Conservation (phyloP, 2,888 invertebrate genomes). For the Eudasyphora cyanicolor region DNA sequence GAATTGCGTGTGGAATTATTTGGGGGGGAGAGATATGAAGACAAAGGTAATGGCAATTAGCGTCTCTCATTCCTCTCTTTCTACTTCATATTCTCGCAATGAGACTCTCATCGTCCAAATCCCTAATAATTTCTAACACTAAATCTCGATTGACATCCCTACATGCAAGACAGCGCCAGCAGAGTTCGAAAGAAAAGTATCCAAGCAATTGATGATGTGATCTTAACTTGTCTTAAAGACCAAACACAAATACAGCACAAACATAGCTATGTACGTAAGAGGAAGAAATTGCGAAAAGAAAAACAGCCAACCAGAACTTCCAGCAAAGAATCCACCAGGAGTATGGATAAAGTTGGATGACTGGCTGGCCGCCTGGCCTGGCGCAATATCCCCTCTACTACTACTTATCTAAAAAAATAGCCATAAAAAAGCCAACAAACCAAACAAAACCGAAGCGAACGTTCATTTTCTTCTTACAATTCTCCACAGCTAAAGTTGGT, state of each 20-base stretch:
- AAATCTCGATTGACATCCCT: too few relatives aligned
- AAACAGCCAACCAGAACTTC: neutral
- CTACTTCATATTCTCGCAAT: too few relatives aligned
- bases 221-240: slow-evolving; percentile 53
- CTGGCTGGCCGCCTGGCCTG: neutral
- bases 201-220: slow-evolving; percentile 46
- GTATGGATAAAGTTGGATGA: neutral
- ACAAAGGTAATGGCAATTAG: too few relatives aligned
- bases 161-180: neutral
- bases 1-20: too few relatives aligned
- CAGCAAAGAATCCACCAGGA: slow-evolving; percentile 20
- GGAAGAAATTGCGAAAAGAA: neutral
- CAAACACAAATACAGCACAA: neutral
- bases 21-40: too few relatives aligned
- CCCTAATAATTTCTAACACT: too few relatives aligned
- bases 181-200: neutral
- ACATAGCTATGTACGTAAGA: neutral
- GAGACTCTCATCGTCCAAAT: too few relatives aligned
- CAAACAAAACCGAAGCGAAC: neutral
- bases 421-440: slow-evolving; percentile 1
- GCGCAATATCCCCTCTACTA: neutral
- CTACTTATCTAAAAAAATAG: neutral
- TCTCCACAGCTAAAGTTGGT: slow-evolving; percentile 16
- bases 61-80: too few relatives aligned
- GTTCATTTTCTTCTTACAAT: slow-evolving; percentile 41